Percentiles rank a stretch among this genome's conserved stretches.
These are phyloP conservation scores for Siniperca undulata DNA, from an alignment of 2,797 vertebrate genomes.

Conservation along the genomic window DNA sequence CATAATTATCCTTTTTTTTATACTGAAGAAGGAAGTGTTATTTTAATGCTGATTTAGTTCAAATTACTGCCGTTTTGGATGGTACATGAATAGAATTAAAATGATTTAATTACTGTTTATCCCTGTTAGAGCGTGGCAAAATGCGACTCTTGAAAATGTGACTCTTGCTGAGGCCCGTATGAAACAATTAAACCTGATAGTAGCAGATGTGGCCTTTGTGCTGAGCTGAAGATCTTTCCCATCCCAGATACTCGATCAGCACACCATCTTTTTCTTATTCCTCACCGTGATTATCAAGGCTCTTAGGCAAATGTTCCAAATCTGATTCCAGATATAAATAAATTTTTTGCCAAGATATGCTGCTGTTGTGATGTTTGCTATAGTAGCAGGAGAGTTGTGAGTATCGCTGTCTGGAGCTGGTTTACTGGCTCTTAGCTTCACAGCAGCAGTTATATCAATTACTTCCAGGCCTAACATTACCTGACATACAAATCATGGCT, in stretches of 20 bases:
- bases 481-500: too few species aligned
- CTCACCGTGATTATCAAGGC: not conserved
- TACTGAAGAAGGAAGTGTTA: conserved; percentile 7
- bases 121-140: not conserved
- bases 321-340: not conserved
- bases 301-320: conserved; percentile 8
- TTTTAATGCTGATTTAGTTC: conserved; percentile 29
- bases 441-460: too few species aligned
- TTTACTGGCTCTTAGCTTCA: too few species aligned
- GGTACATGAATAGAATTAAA: conserved; percentile 25
- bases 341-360: too few species aligned
- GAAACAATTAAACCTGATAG: conserved; percentile 12
- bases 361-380: too few species aligned
- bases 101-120: conserved; percentile 36
- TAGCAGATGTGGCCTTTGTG: conserved; percentile 47
- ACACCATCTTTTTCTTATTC: conserved; percentile 2
- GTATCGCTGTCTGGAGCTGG: too few species aligned
- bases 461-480: too few species aligned
- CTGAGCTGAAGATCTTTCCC: conserved; percentile 27
- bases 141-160: not conserved
- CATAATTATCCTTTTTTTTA: conserved; percentile 5
- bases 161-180: not conserved
- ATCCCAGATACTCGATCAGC: conserved; percentile 12
- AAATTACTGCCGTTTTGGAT: conserved; percentile 27
- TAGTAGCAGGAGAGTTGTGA: too few species aligned